Percentiles rank a stretch among this genome's conserved stretches.
Conservation (phyloP, 2,113 vertebrate species). For the Osmerus eperlanus region DNA sequence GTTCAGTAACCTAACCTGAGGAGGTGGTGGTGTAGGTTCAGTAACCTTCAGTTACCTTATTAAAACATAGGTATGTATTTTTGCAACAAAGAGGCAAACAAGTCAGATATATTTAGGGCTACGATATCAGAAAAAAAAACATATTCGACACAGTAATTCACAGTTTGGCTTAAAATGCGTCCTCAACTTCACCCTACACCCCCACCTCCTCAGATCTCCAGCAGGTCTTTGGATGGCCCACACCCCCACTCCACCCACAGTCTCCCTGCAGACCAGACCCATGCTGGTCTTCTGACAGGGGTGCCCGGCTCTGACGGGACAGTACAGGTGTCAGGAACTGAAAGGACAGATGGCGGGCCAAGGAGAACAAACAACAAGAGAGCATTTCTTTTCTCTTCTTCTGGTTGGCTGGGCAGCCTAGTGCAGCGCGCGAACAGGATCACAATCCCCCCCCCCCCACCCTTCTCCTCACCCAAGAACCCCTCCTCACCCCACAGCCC, state of each 20-base stretch:
- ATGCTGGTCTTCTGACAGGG: constrained; percentile 49
- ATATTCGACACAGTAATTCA: not conserved
- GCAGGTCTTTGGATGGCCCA: constrained; percentile 40
- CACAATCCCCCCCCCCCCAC: constrained; percentile 26
- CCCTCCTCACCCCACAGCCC: constrained; percentile 14
- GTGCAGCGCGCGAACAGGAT: constrained; percentile 52
- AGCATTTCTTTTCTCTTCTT: constrained; percentile 65
- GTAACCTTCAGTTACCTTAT: not conserved
- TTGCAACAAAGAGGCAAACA: not conserved
- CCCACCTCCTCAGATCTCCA: constrained; percentile 23
- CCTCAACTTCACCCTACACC: constrained; percentile 54
- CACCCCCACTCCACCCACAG: constrained; percentile 4
- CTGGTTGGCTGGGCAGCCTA: constrained; percentile 64
- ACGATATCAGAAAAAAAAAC: not conserved
- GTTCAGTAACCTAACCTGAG: too few species aligned
- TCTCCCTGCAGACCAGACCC: constrained; percentile 47
- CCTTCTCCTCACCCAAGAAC: not conserved
- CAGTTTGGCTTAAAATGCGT: constrained; percentile 20
- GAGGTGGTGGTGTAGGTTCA: too few species aligned
- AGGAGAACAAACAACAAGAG: constrained; percentile 67
- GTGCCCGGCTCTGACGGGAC: constrained; percentile 57
- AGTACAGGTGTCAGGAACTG: constrained; percentile 72
- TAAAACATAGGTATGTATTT: not conserved
- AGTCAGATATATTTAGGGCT: not conserved
- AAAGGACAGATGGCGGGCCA: constrained; percentile 71